These are phyloP conservation scores for Enteromius argenteus DNA, from an alignment of 2,797 vertebrate species.

Conservation along the genomic window DNA sequence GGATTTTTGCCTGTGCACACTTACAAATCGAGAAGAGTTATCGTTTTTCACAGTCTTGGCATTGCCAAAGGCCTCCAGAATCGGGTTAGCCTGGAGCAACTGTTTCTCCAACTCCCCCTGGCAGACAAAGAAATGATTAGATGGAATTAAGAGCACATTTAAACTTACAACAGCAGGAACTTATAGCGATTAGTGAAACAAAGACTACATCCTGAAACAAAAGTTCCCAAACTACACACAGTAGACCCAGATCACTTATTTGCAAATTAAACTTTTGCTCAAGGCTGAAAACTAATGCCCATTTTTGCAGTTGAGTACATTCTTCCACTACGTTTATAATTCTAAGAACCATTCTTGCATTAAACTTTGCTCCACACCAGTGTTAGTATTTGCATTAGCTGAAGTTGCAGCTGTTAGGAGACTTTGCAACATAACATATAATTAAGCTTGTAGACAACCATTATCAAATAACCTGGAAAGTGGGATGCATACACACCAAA, in stretches of 20 bases:
- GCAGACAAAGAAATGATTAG: not conserved
- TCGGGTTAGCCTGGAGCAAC: constrained; percentile 97
- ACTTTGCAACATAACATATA: constrained; percentile 13
- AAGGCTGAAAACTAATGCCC: not conserved
- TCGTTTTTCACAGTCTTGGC: constrained; percentile 98
- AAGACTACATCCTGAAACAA: constrained; percentile 9
- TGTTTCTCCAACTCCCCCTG: constrained; percentile 97
- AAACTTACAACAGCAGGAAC: not conserved
- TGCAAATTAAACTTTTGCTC: not conserved
- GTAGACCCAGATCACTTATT: constrained; percentile 3
- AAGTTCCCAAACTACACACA: not conserved
- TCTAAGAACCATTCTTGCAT: not conserved
- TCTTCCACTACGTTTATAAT: not conserved
- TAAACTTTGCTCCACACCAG: not conserved
- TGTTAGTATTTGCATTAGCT: not conserved
- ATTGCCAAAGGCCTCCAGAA: constrained; percentile 97
- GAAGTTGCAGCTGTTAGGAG: not conserved
- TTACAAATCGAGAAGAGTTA: constrained; percentile 98
- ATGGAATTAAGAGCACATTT: not conserved
- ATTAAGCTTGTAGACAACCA: not conserved
- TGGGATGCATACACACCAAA: not conserved
- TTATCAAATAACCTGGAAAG: not conserved
- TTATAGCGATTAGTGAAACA: not conserved
- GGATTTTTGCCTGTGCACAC: constrained; percentile 57
- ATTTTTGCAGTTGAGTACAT: not conserved